Evolutionary conservation across 2,888 invertebrate species (phyloP), one percentile per base, ranked within the genome.

Genomic region (Drosophila infuscata): DNA sequence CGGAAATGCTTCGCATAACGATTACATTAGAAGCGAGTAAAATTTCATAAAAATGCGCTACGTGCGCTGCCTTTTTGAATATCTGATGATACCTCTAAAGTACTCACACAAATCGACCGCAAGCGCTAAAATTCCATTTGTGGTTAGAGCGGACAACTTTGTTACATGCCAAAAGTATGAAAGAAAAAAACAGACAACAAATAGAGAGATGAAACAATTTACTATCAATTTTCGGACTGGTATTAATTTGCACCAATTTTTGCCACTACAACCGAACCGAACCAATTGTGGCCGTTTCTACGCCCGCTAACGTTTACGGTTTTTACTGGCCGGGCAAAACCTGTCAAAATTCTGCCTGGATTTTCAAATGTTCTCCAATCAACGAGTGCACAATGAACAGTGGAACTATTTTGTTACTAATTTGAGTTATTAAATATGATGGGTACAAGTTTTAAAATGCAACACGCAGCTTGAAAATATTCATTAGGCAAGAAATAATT

Each of bases 31-130:
- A 81, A 78, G 71, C 83, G 67, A 86, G 83, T 86, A 86, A 84
- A 88, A 86, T 90, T 88, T 90, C 78, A 90, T 83, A 90, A 86
- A 82, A 85, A 82, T 82, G 63, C 57, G 56, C 79, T 83, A 89
- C 84, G 89, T 89, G 88, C 82, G 84, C 69, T 82, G 89, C 87
- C 89, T 87, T 87, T 84, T 87, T 84, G 84, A 89, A 84, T 86
- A 81, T 87, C 67, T 83, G 89, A 84, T 84, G 89, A 87, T 73
- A 76, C 71, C 68, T 71, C 62, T 48, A 48, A 68, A 68, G 63
- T 65, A 56, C 62, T 59, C 60, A 64, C 79, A 59, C 72, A 79
- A 69, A 79, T 81, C 77, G 69, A 71, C 87, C 89, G 56, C 78
- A 86, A 88, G 74, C 83, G 81, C 75, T 70, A 76, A 88, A 88